These are phyloP conservation scores for Pollimyrus isidori DNA, from an alignment of 2,113 vertebrate species.

Conservation along the genomic window DNA sequence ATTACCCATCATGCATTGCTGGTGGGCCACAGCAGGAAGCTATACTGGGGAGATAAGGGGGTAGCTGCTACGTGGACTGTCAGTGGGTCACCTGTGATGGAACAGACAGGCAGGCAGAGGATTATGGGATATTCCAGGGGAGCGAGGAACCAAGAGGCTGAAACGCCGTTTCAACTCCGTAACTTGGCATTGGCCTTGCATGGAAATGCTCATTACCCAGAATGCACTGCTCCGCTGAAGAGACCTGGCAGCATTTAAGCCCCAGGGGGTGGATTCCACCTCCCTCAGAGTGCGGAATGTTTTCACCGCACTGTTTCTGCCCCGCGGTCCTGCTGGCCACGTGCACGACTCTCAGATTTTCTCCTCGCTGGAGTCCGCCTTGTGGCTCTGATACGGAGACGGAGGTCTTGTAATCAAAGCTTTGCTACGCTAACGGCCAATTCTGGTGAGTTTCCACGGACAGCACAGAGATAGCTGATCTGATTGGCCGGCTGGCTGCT, in stretches of 20 bases:
- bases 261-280: neutral
- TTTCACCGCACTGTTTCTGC: constrained; percentile 11
- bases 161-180: neutral
- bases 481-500: neutral
- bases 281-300: constrained; percentile 13
- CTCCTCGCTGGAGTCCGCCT: neutral
- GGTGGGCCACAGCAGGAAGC: neutral
- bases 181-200: neutral
- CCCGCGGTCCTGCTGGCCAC: neutral
- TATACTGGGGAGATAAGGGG: neutral
- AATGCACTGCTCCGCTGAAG: constrained; percentile 17
- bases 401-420: neutral
- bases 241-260: constrained; percentile 27
- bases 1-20: neutral
- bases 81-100: neutral
- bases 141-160: neutral
- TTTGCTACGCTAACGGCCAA: neutral
- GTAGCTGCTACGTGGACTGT: neutral
- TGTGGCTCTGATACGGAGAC: neutral
- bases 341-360: neutral
- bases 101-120: neutral
- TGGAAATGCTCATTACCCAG: neutral
- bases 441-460: neutral
- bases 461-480: neutral
- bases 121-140: neutral